Conservation (phyloP, 2,888 invertebrate species). For the Colostygia pectinataria region DNA sequence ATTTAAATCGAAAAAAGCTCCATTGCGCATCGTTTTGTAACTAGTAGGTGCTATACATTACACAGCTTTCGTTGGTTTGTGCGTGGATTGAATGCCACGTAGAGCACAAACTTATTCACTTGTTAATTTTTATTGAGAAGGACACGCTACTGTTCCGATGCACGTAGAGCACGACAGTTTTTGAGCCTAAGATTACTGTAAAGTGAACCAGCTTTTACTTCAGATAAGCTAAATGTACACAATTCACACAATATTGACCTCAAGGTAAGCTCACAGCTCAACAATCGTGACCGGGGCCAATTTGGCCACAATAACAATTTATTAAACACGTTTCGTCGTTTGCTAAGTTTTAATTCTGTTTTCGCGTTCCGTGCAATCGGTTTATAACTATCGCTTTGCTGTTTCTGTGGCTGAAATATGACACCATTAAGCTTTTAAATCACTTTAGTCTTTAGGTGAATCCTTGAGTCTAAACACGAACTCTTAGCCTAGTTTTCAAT, state of each 20-base stretch:
- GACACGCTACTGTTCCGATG: no score
- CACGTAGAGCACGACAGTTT: no score
- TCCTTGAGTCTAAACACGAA: no score
- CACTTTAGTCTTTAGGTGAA: slow-evolving; percentile 19
- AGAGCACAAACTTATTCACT: no score
- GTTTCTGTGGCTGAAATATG: slow-evolving; percentile 18
- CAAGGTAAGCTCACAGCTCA: slow-evolving; percentile 23
- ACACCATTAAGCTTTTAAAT: slow-evolving; percentile 20
- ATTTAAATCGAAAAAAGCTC: no score
- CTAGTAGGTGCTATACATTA: no score
- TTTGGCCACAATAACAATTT: slow-evolving; percentile 42
- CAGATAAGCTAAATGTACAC: not conserved
- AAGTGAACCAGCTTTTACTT: not conserved
- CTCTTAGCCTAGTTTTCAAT: no score
- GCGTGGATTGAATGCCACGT: no score
- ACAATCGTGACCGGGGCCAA: slow-evolving; percentile 34
- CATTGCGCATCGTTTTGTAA: no score
- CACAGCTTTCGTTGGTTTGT: no score
- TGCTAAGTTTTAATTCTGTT: slow-evolving; percentile 46
- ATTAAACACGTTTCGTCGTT: slow-evolving; percentile 34
- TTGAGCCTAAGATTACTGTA: not conserved
- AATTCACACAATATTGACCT: slow-evolving; percentile 15
- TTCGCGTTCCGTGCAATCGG: slow-evolving; percentile 38
- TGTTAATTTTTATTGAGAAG: no score
- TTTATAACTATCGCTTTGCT: slow-evolving; percentile 25